Evolutionary conservation across 2,888 invertebrate species (phyloP).

Genomic region (Drosophila tanythrix): DNA sequence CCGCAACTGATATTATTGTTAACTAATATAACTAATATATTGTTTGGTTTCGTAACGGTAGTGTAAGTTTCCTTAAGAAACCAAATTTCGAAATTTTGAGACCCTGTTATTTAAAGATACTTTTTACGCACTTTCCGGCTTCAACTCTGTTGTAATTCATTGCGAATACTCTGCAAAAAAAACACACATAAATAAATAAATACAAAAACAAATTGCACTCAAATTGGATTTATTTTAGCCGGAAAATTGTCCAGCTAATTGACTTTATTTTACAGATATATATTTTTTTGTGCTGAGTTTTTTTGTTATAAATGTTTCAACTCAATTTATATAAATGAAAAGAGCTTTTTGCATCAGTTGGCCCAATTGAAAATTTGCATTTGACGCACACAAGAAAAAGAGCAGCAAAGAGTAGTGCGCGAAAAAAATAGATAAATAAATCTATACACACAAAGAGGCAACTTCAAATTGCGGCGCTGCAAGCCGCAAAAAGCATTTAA

Average conservation of each 20-base stretch:
- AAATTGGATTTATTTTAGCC: conserved; percentile 30
- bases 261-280: conserved; percentile 46
- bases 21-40: neutral
- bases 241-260: conserved; percentile 60
- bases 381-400: conserved; percentile 45
- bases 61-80: neutral
- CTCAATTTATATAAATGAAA: conserved; percentile 63
- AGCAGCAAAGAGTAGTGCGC: conserved; percentile 11
- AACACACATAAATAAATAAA: neutral
- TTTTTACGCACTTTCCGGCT: neutral
- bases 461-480: conserved; percentile 28
- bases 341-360: conserved; percentile 44
- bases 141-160: conserved; percentile 7
- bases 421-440: neutral
- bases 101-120: neutral
- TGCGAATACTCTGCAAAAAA: neutral
- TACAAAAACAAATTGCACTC: conserved; percentile 6
- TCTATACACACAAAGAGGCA: neutral
- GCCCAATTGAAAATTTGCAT: conserved; percentile 69
- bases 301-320: conserved; percentile 60
- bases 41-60: neutral
- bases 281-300: conserved; percentile 19
- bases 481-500: conserved; percentile 78
- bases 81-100: neutral
- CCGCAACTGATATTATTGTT: neutral